Base-by-base conservation (phyloP, 2,797 vertebrate species). In the Thalassophryne amazonica region DNA sequence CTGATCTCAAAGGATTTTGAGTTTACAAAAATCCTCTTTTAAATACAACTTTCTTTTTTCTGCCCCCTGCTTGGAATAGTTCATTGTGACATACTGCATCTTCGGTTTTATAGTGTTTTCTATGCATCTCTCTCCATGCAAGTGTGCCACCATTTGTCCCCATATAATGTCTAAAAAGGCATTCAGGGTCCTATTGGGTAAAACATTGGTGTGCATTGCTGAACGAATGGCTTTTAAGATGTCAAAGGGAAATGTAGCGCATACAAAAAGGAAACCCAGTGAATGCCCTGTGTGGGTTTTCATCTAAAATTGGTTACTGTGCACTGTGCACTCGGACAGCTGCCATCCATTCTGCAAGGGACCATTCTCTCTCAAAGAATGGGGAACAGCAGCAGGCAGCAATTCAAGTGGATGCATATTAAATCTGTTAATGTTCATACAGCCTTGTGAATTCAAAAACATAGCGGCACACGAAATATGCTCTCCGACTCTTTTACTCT, bases 161-260 rank as follows among this genome's bases (percentile, higher is more conserved):
- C 11, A 32, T 60, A 72, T 73, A 73, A 69, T 64, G 73, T 81
- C 63, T 71, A 64, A 78, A 78, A 79, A 54, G 62, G 40, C 52
- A 45, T 68, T 69, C 45, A 43, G 45, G 62, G 61, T 74, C 43
- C 48, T 67, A 56, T 70, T 80, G 66, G 76, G 68, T 60, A 68
- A 58, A 46, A 74, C 74, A 76, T 60, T 52, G 62, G 68, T 79
- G 76, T 85, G 69, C 69, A 69, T 76, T 84, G 71, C 78, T 79
- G 75, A 84, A 85, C 79, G 81, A 84, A 86, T 83, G 57, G 81
- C 80, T 85, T 85, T 87, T 81, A 85, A 77, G 76, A 76, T 68
- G 76, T 79, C 80, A 85, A 68, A 81, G 60, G 50, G 49, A 78
- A 81, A 77, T 74, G 76, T 71, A 78, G 67, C 43, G 9, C 43